These are phyloP conservation scores for Ophion slaviceki DNA, from an alignment of 2,888 invertebrate genomes.

Conservation along the genomic window DNA sequence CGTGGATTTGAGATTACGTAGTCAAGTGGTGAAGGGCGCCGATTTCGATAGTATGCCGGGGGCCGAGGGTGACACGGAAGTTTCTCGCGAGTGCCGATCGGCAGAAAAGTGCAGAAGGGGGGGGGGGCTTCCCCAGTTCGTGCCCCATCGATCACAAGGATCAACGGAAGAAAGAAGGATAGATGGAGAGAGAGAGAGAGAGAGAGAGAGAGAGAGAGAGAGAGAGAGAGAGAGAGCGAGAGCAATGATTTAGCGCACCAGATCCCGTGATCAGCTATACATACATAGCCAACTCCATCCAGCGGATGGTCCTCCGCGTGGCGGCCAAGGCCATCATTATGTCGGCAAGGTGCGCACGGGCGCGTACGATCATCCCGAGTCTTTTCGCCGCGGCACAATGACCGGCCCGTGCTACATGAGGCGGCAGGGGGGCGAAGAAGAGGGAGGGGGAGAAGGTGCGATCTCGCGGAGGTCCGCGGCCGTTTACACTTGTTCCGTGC, in stretches of 20 bases:
- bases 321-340: constrained; percentile 59
- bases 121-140: too few species aligned
- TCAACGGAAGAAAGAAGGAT: too few species aligned
- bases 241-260: background rate
- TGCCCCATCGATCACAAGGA: too few species aligned
- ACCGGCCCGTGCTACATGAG: background rate
- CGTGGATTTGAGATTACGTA: too few species aligned
- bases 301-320: constrained; percentile 10
- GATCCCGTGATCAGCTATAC: background rate
- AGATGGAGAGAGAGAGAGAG: background rate
- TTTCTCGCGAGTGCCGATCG: too few species aligned
- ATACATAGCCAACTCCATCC: background rate
- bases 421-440: background rate
- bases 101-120: too few species aligned
- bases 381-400: constrained; percentile 14
- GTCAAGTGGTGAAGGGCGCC: too few species aligned
- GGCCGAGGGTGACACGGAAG: too few species aligned
- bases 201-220: background rate
- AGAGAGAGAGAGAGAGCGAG: background rate
- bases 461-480: background rate
- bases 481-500: constrained; percentile 10
- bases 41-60: too few species aligned
- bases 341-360: constrained; percentile 44
- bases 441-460: background rate
- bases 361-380: constrained; percentile 36